Evolutionary conservation across 2,888 invertebrate genomes (phyloP).

Genomic region (Polyommatus icarus): DNA sequence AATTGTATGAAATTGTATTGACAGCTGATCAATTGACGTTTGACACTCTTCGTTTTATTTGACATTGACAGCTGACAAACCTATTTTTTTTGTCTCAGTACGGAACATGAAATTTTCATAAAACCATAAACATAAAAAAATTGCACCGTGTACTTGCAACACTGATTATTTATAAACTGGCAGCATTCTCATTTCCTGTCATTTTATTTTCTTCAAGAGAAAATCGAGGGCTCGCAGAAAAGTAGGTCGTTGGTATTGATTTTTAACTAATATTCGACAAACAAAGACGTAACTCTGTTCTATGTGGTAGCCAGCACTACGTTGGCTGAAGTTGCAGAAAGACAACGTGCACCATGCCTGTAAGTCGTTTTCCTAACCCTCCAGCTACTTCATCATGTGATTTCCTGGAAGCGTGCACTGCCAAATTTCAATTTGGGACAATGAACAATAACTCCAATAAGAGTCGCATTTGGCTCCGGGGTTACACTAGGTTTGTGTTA

Average conservation of each 20-base stretch:
- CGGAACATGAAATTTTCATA: neutral
- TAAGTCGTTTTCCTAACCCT: constrained; percentile 53
- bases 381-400: constrained; percentile 53
- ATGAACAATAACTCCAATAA: constrained; percentile 40
- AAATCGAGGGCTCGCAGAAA: constrained; percentile 52
- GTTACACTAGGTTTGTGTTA: constrained; percentile 16
- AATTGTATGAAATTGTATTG: constrained; percentile 33
- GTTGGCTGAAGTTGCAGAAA: constrained; percentile 50
- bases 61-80: neutral
- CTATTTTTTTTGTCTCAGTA: neutral
- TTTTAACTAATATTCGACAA: constrained; percentile 63
- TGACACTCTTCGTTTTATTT: neutral
- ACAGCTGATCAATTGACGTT: neutral
- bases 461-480: constrained; percentile 39
- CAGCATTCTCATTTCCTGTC: constrained; percentile 42
- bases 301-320: constrained; percentile 50
- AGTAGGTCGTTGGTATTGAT: constrained; percentile 74
- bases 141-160: neutral
- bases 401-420: constrained; percentile 50
- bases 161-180: constrained; percentile 29
- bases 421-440: constrained; percentile 47
- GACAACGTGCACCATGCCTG: constrained; percentile 64
- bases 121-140: no score
- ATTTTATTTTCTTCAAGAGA: constrained; percentile 45
- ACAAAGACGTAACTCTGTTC: constrained; percentile 56